Base-by-base conservation (phyloP, 2,113 vertebrate species). In the Sylvilagus bachmani region DNA sequence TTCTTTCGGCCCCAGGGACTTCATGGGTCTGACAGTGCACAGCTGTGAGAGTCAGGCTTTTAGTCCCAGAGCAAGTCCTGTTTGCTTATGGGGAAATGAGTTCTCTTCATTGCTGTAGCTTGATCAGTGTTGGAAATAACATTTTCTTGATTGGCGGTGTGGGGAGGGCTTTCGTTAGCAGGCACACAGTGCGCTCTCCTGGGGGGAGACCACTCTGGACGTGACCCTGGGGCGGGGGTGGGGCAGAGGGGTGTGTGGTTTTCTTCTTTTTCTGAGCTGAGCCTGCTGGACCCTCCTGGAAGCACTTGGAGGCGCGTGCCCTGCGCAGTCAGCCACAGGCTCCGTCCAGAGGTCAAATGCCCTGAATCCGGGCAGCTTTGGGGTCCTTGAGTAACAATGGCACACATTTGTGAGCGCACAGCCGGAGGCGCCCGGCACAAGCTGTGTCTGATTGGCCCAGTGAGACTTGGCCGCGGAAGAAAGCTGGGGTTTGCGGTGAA, bases 381-480 rank as follows among this genome's bases (percentile, higher is more conserved):
- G 75, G 58, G 25, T 29, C 31, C 13, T 5, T 53, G 3, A 70
- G 62, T 21, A 49, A 79, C 87, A 86, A 70, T 55, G 74, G 90
- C n/a, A 0, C 12, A 11, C 84, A 2, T 79, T 91, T 73, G 44
- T 51, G 1, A 2, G 3, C 3, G 53, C 67, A 4, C 51, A 66
- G 84, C 95, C 95, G 36, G 27, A 19, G 79, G 79, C 12, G 85
- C 69, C 79, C 4, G 3, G 89, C 12, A 1, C 0, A 3, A 17
- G 79, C 12, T 36, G 73, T 71, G 36, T 93, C 27, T 51, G 51
- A n/a, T 61, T 89, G 94, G 91, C 16, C 27, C 1, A 10, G 61
- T 22, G 81, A 61, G 67, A 64, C 69, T 88, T 92, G 93, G 95
- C 92, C 75, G 62, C 62, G 33, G 64, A 71, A 80, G 90, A 80